Base-by-base conservation (phyloP, 2,113 vertebrate genomes). In the Sigmodon hispidus region DNA sequence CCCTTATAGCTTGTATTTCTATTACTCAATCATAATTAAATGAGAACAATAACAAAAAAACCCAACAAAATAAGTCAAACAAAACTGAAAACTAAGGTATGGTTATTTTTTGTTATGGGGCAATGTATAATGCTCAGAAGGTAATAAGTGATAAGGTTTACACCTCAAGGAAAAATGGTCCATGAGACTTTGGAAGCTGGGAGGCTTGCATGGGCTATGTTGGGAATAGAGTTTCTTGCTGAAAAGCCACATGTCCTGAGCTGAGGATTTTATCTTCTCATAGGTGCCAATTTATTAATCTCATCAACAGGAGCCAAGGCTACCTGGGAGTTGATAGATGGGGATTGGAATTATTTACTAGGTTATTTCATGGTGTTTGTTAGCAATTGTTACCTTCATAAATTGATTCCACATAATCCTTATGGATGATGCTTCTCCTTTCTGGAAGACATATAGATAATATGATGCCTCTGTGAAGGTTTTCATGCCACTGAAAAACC, bases 331-430 rank as follows among this genome's bases (percentile, higher is more conserved):
- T 97, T 97, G 97, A 98, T 97, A 98, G 97, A 96, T 93, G 93
- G 95, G 97, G 95, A 98, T 98, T 97, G 90, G 52, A 96, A 97
- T 98, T 76, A 96, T 97, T 97, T 98, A 67, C 96, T 94, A 96
- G 96, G 91, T 94, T 98, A 97, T 97, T 98, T 98, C 97, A 96
- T 98, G 93, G 86, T 94, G 57, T 97, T 98, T 98, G 96, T 98
- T 98, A 98, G 97, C 90, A 98, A 87, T 97, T 97, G 98, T 98
- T 98, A 96, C 98, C 96, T 98, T 98, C 45, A 63, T 95, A 98
- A 98, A 98, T 97, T 97, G 98, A 98, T 98, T 98, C 87, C 91
- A n/a, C 87, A 50, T 98, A 98, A 98, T 98, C 97, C 96, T 98
- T 40, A 50, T 1, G 31, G 36, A 95, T 90, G 61, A 40, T 59